Evolutionary conservation across 2,888 invertebrate genomes (phyloP), one percentile per base, ranked within the genome.

Genomic region (Synanthedon vespiformis): DNA sequence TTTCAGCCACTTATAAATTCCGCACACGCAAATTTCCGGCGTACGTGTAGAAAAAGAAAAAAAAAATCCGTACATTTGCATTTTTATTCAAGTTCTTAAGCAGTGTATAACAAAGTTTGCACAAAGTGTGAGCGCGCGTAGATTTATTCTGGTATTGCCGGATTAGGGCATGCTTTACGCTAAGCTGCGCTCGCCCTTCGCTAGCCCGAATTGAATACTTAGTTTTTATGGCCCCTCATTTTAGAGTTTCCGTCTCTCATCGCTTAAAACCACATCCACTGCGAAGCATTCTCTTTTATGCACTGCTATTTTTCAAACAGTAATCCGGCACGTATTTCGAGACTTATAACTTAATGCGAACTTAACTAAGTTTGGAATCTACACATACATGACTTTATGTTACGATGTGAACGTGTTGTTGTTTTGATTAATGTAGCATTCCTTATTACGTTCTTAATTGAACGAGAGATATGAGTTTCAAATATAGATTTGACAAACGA

Each of bases 71-170:
- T 13, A 16, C 48, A 58, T 65, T 60, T 68, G 61, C 59, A 62
- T 66, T 64, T 63, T 63, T 57, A 64, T 63, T 59, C 54, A 56
- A 59, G 58, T 60, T 62, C 63, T 61, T 64, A 66, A 59, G 60
- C 56, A 51, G 57, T 59, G 58, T 63, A 57, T 57, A 61, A 63
- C 64, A 61, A 67, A 68, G 64, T 72, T 65, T 64, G 53, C 55
- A 62, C 51, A 64, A 18, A 27, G 61, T 61, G 62, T 59, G 61
- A 64, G 63, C 57, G 62, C 60, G 53, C 55, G 56, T 56, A 62
- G 68, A 52, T 52, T 40, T 48, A 52, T 52, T 40, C 40, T 52
- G 44, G 40, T 52, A 49, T 49, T 48, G 49, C 34, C 40, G 52
- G 52, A 52, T 52, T 52, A 52, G 22, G 48, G n/a, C 34, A 18